Percentiles rank a stretch among this genome's conserved stretches.
Evolutionary conservation across 2,797 vertebrate genomes (phyloP).

Genomic region (Tapera naevia): DNA sequence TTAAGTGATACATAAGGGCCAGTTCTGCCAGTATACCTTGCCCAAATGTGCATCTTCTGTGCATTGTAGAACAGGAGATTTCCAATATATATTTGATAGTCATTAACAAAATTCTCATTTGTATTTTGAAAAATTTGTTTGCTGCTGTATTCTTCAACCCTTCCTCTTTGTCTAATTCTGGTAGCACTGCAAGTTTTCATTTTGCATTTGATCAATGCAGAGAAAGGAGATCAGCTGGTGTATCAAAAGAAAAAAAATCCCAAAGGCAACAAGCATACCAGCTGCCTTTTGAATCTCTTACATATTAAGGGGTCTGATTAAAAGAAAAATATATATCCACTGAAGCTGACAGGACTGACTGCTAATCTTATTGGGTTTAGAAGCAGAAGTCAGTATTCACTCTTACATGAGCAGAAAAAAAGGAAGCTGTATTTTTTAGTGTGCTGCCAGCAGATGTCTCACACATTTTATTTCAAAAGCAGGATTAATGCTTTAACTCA

Average conservation of each 20-base stretch:
- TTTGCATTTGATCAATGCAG: background rate
- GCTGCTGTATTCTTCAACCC: background rate
- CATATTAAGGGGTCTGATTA: background rate
- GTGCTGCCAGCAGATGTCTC: conserved; percentile 35
- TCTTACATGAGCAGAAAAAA: background rate
- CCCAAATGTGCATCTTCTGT: background rate
- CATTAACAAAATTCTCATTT: background rate
- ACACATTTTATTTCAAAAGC: background rate
- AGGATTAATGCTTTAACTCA: background rate
- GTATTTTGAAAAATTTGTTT: background rate
- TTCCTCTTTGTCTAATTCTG: background rate
- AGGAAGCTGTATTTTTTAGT: background rate
- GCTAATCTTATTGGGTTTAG: background rate
- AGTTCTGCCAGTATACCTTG: background rate
- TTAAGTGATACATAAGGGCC: no score
- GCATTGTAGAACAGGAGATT: background rate
- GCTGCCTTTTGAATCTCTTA: background rate
- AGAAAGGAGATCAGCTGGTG: background rate
- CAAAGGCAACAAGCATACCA: background rate
- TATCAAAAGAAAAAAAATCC: accelerated
- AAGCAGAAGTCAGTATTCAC: background rate
- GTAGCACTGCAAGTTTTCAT: background rate
- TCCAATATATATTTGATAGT: accelerated
- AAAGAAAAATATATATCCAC: background rate
- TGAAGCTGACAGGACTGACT: background rate